Percentiles rank a stretch among this genome's conserved stretches.
Conservation (phyloP, 2,888 invertebrate species). For the Oxytorus armatus region DNA sequence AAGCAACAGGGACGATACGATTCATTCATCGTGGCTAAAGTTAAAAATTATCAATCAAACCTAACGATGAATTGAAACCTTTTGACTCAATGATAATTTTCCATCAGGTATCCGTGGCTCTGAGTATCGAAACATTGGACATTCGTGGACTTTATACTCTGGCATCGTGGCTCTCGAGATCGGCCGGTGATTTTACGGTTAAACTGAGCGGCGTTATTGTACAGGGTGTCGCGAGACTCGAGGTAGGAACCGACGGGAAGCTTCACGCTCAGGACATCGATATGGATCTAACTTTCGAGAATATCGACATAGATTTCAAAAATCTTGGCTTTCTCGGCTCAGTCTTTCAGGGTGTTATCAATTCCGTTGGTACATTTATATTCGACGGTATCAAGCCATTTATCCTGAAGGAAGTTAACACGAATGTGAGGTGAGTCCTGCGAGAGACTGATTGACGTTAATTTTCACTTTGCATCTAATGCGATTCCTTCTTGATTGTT, state of each 20-base stretch:
- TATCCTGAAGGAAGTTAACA: conserved; percentile 91
- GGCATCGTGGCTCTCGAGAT: conserved; percentile 88
- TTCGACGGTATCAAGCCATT: conserved; percentile 95
- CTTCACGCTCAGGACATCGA: conserved; percentile 91
- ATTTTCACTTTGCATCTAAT: too few species aligned
- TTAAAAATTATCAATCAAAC: background rate
- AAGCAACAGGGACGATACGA: too few species aligned
- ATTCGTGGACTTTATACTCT: conserved; percentile 92
- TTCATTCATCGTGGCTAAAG: too few species aligned
- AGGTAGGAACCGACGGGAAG: conserved; percentile 90
- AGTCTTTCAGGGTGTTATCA: conserved; percentile 90
- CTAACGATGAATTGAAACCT: background rate
- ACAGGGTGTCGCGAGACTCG: conserved; percentile 89
- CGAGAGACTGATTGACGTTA: background rate
- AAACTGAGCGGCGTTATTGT: conserved; percentile 90
- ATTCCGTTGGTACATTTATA: conserved; percentile 92
- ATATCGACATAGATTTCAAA: conserved; percentile 92
- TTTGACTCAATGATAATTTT: conserved; percentile 41
- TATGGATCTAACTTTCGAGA: conserved; percentile 91
- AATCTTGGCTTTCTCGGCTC: conserved; percentile 92
- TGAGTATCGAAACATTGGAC: conserved; percentile 89
- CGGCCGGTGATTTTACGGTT: conserved; percentile 92
- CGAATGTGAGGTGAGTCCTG: conserved; percentile 85
- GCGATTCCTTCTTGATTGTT: too few species aligned
- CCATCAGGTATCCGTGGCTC: conserved; percentile 89